Percentiles rank a stretch among this genome's conserved stretches.
These are phyloP conservation scores for Dicentrarchus labrax DNA, from an alignment of 2,113 vertebrate genomes.

Conservation along the genomic window DNA sequence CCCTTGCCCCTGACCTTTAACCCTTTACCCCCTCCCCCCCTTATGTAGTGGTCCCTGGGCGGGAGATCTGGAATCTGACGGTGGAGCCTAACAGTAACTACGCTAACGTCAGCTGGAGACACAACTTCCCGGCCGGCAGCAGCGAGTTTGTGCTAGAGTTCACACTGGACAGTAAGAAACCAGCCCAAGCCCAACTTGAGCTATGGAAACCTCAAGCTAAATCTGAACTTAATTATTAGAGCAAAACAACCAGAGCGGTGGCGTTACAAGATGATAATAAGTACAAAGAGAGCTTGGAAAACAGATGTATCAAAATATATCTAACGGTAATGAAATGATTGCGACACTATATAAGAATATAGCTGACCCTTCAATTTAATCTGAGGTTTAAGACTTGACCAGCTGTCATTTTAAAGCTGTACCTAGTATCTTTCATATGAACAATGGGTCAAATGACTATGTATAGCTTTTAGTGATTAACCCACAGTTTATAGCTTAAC, in stretches of 20 bases:
- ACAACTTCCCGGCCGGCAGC: constrained; percentile 92
- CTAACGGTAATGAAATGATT: background rate
- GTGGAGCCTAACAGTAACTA: constrained; percentile 97
- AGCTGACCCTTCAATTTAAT: background rate
- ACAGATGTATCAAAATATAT: background rate
- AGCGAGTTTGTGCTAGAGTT: constrained; percentile 98
- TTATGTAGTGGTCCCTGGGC: constrained; percentile 88
- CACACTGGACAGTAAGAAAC: constrained; percentile 96
- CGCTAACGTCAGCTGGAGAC: constrained; percentile 98
- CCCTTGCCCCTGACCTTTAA: constrained; percentile 59
- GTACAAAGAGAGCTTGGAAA: constrained; percentile 1
- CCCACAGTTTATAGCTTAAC: too few species aligned
- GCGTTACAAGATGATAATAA: background rate
- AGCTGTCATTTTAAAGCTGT: constrained; percentile 8
- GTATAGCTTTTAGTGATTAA: too few species aligned
- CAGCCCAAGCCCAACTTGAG: constrained; percentile 58
- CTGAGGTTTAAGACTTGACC: background rate
- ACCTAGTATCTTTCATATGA: background rate
- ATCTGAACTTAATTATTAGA: background rate
- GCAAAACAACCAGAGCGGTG: background rate
- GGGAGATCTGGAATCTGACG: constrained; percentile 95
- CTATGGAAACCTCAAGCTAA: background rate
- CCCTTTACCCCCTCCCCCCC: constrained; percentile 88
- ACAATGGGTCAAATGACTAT: background rate
- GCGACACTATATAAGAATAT: background rate